Evolutionary conservation across 2,113 vertebrate species (phyloP).

Genomic region (Eclectus roratus): DNA sequence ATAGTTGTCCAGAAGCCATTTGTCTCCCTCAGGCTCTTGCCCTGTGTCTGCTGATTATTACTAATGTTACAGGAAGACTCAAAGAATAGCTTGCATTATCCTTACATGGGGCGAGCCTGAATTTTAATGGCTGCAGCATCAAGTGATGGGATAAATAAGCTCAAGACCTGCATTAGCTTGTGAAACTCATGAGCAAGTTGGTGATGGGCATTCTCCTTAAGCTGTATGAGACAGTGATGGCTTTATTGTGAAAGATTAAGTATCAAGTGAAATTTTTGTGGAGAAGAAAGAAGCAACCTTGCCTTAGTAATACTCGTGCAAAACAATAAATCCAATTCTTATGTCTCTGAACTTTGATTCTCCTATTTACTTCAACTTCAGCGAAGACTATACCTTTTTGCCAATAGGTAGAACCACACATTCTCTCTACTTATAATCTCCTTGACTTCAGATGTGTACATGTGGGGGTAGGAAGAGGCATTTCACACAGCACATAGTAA

Average conservation of each 20-base stretch:
- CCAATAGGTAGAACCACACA: background rate
- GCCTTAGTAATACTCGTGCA: background rate
- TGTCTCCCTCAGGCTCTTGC: background rate
- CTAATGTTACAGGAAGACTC: background rate
- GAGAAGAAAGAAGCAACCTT: background rate
- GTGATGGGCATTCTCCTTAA: background rate
- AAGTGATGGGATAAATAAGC: background rate
- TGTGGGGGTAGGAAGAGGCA: background rate
- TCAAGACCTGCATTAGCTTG: background rate
- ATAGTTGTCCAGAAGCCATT: background rate
- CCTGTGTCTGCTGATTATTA: background rate
- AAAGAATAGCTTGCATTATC: background rate
- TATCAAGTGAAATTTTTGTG: background rate
- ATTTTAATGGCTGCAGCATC: background rate
- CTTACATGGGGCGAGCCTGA: background rate
- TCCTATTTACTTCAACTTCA: background rate
- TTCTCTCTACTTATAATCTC: background rate
- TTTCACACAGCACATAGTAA: background rate
- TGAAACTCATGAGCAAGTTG: background rate
- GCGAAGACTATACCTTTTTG: background rate
- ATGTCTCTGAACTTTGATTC: background rate
- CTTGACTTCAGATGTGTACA: background rate
- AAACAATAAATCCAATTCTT: background rate
- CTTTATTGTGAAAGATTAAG: background rate
- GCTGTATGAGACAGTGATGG: background rate